Evolutionary conservation across 2,797 vertebrate species (phyloP).

Genomic region (Pseudomugil gertrudae): DNA sequence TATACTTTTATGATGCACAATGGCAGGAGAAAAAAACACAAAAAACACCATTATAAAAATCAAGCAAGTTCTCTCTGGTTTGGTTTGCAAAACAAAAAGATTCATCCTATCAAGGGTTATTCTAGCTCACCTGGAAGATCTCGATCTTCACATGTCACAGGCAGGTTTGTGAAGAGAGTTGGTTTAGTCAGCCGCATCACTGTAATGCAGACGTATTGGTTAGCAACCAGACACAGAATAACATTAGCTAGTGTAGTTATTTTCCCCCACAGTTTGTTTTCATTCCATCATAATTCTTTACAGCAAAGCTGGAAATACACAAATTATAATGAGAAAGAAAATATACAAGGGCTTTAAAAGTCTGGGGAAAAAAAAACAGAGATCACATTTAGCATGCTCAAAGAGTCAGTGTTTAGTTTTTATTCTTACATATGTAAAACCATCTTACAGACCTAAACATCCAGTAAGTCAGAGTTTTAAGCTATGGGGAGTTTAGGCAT

Average conservation of each 20-base stretch:
- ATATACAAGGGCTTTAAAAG: no score
- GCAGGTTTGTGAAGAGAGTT: constrained; percentile 97
- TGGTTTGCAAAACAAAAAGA: neutral
- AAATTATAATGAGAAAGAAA: no score
- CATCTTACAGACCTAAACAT: neutral
- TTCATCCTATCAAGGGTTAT: neutral
- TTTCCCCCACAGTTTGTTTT: neutral
- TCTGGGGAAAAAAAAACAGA: no score
- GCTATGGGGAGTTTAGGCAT: neutral
- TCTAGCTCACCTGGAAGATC: constrained; percentile 91
- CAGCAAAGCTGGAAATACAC: no score
- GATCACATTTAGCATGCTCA: no score
- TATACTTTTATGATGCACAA: neutral
- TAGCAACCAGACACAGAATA: neutral
- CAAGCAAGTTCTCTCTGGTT: neutral
- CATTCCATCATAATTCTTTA: no score
- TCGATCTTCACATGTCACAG: constrained; percentile 95
- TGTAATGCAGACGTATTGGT: constrained; percentile 57
- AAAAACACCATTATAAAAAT: no score
- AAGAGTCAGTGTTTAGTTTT: neutral
- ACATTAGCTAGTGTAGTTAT: neutral
- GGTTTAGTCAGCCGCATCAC: constrained; percentile 98
- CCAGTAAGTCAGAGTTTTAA: no score
- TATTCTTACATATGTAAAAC: neutral
- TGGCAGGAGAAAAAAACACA: neutral